These are phyloP conservation scores for Paradoxurus hermaphroditus DNA, from an alignment of 2,113 vertebrate genomes.

Conservation along the genomic window DNA sequence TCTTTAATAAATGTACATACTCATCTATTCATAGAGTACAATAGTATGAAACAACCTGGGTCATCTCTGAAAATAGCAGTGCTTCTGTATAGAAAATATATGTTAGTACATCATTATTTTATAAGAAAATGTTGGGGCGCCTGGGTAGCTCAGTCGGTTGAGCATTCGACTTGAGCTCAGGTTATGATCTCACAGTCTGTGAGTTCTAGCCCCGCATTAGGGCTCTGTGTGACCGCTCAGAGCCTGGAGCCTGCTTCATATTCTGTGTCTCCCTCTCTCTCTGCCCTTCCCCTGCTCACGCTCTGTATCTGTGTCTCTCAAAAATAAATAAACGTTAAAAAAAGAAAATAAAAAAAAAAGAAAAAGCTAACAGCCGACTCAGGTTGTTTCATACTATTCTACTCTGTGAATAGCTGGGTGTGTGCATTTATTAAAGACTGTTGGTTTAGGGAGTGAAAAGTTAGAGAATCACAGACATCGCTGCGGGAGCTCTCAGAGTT, in stretches of 20 bases:
- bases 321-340: too few relatives aligned
- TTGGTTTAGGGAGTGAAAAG: not conserved
- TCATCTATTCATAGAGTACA: not conserved
- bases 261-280: too few relatives aligned
- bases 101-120: not conserved
- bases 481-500: not conserved
- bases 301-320: too few relatives aligned
- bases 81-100: not conserved
- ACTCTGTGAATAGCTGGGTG: not conserved
- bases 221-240: too few relatives aligned
- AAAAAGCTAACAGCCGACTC: constrained; percentile 6
- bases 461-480: not conserved
- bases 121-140: constrained; percentile 42
- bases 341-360: too few relatives aligned
- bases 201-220: too few relatives aligned
- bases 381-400: not conserved
- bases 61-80: not conserved
- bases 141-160: too few relatives aligned
- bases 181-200: too few relatives aligned
- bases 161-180: too few relatives aligned
- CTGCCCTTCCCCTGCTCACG: too few relatives aligned
- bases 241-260: too few relatives aligned
- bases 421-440: not conserved
- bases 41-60: not conserved
- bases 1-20: not conserved